Conservation (phyloP, 2,888 invertebrate species). For the Hypercompe scribonia region DNA sequence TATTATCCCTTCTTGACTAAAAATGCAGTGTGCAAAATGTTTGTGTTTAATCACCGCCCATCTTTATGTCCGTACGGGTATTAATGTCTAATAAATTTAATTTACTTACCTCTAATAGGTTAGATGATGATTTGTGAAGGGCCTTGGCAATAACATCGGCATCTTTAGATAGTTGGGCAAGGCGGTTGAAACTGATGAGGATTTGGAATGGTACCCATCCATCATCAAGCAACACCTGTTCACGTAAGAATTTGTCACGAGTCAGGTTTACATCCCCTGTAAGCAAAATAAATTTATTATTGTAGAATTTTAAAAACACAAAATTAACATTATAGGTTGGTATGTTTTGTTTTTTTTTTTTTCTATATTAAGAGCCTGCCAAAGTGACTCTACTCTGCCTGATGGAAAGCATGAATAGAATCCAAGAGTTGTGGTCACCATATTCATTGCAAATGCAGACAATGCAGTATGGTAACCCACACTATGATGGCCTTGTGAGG, state of each 20-base stretch:
- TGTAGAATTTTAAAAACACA: background rate
- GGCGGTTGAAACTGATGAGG: conserved; percentile 95
- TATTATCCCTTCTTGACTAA: too few relatives aligned
- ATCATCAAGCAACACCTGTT: conserved; percentile 93
- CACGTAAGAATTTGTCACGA: conserved; percentile 96
- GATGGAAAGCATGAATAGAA: too few relatives aligned
- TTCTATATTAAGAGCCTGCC: too few relatives aligned
- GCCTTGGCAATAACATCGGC: conserved; percentile 90
- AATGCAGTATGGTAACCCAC: too few relatives aligned
- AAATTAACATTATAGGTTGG: background rate
- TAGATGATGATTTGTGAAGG: conserved; percentile 90
- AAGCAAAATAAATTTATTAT: conserved; percentile 52
- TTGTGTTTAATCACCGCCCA: background rate
- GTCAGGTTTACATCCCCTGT: conserved; percentile 96
- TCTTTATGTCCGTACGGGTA: background rate
- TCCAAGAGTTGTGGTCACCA: too few relatives aligned
- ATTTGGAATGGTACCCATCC: conserved; percentile 96
- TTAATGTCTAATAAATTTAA: too few relatives aligned
- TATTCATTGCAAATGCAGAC: too few relatives aligned
- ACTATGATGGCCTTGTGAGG: too few relatives aligned
- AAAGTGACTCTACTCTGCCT: too few relatives aligned
- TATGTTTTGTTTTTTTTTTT: too few relatives aligned
- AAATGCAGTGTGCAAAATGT: too few relatives aligned
- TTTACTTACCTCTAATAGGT: conserved; percentile 88
- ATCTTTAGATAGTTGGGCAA: conserved; percentile 91